Evolutionary conservation across 2,888 invertebrate genomes (phyloP), one percentile per base, ranked within the genome.

Genomic region (Anaspis maculata): DNA sequence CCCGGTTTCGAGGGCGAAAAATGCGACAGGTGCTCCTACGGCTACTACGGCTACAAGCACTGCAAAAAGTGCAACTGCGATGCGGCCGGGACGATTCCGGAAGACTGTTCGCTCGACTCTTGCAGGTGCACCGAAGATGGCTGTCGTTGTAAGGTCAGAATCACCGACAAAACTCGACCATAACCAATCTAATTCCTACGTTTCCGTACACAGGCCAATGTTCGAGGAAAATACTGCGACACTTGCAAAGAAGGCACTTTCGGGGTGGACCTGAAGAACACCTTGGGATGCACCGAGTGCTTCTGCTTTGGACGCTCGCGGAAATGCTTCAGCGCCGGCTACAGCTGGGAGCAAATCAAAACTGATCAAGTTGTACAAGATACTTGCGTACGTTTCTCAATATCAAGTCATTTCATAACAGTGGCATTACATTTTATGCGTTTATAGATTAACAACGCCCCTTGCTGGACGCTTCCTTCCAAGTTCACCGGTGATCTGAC

Each of bases 261-360:
- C 63, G 90, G 92, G 0, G 66, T 97, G 13, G 76, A 85, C 0
- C 66, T 65, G 0, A 74, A 77, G 25, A 90, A 87, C 63, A 78
- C 83, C 0, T 76, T 76, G 32, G 97, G 97, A 4, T 98, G 97
- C 63, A 90, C 90, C 1, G 79, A 83, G 37, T 98, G 97, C 64
- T 97, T 94, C 72, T 98, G 97, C 68, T 98, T 96, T 66, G 89
- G 86, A 0, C 74, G 91, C 52, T 83, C 85, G 28, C 71, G 77
- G 3, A 73, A 73, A 32, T 97, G 96, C 62, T 69, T 73, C 19
- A 88, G 91, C 62, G 85, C 90, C 1, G 74, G 76, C 14, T 77
- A 86, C 39, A 79, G 84, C 1, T 88, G 95, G 79, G 84, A 83
- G 6, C 83, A 87, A 60, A 76, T 86, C 23, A 74, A 80, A 52